Evolutionary conservation across 2,113 vertebrate species (phyloP).

Genomic region (Polypterus bichir): DNA sequence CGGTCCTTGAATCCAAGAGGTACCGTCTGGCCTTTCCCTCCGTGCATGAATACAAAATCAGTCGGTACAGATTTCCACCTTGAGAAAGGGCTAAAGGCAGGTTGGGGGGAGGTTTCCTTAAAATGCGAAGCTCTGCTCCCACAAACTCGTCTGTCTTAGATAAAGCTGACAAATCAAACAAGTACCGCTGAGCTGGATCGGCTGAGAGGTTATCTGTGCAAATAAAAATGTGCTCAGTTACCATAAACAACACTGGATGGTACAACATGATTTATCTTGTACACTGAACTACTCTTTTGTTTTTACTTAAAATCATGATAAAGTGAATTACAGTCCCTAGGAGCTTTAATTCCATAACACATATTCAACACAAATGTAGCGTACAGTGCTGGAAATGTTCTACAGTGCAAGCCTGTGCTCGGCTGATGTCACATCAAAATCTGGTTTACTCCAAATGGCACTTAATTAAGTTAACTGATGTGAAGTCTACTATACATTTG

Average conservation of each 20-base stretch:
- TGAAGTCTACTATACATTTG: too few relatives aligned
- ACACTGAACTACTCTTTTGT: too few relatives aligned
- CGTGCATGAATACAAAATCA: slow-evolving; percentile 54
- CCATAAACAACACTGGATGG: background rate
- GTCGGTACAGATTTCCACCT: slow-evolving; percentile 40
- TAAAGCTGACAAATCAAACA: slow-evolving; percentile 66
- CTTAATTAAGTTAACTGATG: too few relatives aligned
- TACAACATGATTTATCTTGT: too few relatives aligned
- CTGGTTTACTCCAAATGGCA: too few relatives aligned
- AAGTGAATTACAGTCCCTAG: too few relatives aligned
- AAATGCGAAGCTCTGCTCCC: slow-evolving; percentile 55
- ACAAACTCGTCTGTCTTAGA: slow-evolving; percentile 52
- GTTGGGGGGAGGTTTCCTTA: slow-evolving; percentile 38
- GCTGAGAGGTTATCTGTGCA: slow-evolving; percentile 19
- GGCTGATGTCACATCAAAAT: too few relatives aligned
- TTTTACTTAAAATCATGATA: too few relatives aligned
- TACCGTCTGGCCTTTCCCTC: slow-evolving; percentile 18
- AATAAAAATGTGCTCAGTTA: background rate
- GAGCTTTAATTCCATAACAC: too few relatives aligned
- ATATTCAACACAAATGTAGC: too few relatives aligned
- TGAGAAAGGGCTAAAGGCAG: slow-evolving; percentile 25
- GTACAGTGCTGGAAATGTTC: too few relatives aligned
- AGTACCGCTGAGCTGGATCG: slow-evolving; percentile 43
- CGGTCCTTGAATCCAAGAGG: slow-evolving; percentile 49
- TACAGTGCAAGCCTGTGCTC: too few relatives aligned